Evolutionary conservation across 2,888 invertebrate genomes (phyloP).

Genomic region (Apodemia mormo): DNA sequence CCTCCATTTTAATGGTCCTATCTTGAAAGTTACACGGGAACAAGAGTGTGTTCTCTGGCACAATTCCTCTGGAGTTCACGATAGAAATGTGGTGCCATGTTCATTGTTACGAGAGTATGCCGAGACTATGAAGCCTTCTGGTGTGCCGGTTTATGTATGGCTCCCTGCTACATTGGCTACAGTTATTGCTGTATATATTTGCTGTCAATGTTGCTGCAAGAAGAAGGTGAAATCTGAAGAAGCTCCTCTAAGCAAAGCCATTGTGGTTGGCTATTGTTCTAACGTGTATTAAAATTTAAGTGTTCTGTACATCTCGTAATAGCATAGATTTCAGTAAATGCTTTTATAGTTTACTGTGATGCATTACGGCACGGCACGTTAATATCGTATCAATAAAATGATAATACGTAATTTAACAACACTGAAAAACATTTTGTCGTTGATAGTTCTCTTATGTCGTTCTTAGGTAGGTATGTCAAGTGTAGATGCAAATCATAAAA

Average conservation of each 20-base stretch:
- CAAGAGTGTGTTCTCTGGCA: constrained; percentile 70
- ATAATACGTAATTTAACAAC: too few relatives aligned
- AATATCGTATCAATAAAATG: too few relatives aligned
- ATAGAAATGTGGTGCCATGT: constrained; percentile 59
- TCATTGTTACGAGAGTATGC: constrained; percentile 63
- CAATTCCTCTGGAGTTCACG: constrained; percentile 54
- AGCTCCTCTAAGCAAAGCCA: constrained; percentile 46
- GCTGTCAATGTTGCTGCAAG: constrained; percentile 55
- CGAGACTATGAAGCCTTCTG: constrained; percentile 59
- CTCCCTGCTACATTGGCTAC: constrained; percentile 56
- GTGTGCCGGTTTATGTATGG: constrained; percentile 68
- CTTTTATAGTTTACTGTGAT: too few relatives aligned
- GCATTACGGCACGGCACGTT: too few relatives aligned
- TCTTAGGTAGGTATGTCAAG: too few relatives aligned
- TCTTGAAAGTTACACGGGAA: constrained; percentile 52
- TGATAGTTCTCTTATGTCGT: too few relatives aligned
- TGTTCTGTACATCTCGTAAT: not conserved
- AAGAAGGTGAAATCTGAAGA: constrained; percentile 47
- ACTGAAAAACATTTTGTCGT: too few relatives aligned
- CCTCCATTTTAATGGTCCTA: constrained; percentile 47
- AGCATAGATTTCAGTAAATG: too few relatives aligned
- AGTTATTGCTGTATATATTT: constrained; percentile 53
- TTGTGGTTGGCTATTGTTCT: constrained; percentile 32
- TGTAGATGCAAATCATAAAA: too few relatives aligned
- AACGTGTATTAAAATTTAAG: constrained; percentile 23